Base-by-base conservation (phyloP, 2,888 invertebrate species). In the Metopia argyrocephala region DNA sequence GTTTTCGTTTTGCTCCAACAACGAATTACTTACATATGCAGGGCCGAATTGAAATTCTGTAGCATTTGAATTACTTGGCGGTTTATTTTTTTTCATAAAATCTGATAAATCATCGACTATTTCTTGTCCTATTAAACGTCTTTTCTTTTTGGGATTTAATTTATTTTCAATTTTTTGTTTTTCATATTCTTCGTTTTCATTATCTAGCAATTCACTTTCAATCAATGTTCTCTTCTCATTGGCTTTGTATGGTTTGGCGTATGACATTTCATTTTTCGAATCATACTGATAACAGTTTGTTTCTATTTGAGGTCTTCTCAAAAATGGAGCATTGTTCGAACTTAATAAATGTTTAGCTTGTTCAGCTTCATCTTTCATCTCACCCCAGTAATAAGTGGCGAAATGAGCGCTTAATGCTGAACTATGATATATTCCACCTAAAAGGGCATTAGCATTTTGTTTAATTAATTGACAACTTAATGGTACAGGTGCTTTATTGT, bases 391-490 rank as follows among this genome's bases (percentile, higher is more conserved):
- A 18, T 86, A 85, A 3, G 87, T 87, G 3, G 88, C 88, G 83
- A 88, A 89, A 66, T 89, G 88, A 3, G 88, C 86, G 76, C 88
- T 86, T 54, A 89, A 68, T 0, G 89, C 87, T 1, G 89, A 88
- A 69, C 87, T 88, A 12, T 89, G 88, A 45, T 89, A 90, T 38
- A 90, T 87, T 2, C 87, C 87, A 5, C 86, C 88, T 31, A 87
- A 38, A 9, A 87, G 73, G 9, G 87, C 87, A 62, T 86, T 87
- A 21, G 86, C 87, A 74, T 86, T 87, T 68, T 88, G 86, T 38
- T 87, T 87, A 38, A 87, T 87, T 27, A 90, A 78, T 78, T 89
- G 88, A 38, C 87, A 86, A 73, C 90, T 90, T 2, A 90, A 84
- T 0, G 90, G 90, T 27, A 85, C 85, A 3, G 88, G 87, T 2